Evolutionary conservation across 1,140 invertebrate genomes (phyloP), one percentile per base, ranked within the genome.

Genomic region (Drosophila nasuta): DNA sequence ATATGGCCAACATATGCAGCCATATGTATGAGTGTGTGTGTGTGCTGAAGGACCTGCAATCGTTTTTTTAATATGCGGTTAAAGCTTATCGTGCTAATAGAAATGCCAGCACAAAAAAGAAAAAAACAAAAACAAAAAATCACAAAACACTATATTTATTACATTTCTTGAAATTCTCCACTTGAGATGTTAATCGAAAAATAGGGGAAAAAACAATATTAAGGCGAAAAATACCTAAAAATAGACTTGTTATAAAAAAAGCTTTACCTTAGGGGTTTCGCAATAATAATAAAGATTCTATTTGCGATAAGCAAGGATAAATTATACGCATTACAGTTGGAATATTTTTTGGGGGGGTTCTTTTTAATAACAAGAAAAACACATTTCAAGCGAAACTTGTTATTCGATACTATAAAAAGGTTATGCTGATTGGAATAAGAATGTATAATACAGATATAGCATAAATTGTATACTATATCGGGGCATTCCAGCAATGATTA

Each of bases 1-100:
- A 65, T 54, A 52, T 65, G 49, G 63, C 38, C 11, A 54, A 65
- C 63, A 56, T 56, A 46, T 56, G 63, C 25, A 54, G 41, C 49
- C 20, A 45, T 10, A 10, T 51, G 20, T 13, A 15, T 62, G 30
- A 25, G 46, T 62, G 28, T n/a, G 30, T 52, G 60, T 13, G 10
- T 8, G 48, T 25, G 60, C 48, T 6, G 10, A 54, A 64, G 62
- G 62, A 64, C 52, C 30, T 13, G 6, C 48, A 52, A 52, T 54
- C 20, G 48, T 11, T 51, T 64, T 64, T 25, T 57, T n/a, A 57
- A 57, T 57, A 41, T 57, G 54, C 54, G 35, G 33, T 41, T 41
- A 11, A 20, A 11, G 54, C 33, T 57, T 41, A 41, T 38, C 30
- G 30, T n/a, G 49, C 20, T 38, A 38, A 56, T 56, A 10, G 33